Evolutionary conservation across 2,797 vertebrate species (phyloP).

Genomic region (Artibeus lituratus): DNA sequence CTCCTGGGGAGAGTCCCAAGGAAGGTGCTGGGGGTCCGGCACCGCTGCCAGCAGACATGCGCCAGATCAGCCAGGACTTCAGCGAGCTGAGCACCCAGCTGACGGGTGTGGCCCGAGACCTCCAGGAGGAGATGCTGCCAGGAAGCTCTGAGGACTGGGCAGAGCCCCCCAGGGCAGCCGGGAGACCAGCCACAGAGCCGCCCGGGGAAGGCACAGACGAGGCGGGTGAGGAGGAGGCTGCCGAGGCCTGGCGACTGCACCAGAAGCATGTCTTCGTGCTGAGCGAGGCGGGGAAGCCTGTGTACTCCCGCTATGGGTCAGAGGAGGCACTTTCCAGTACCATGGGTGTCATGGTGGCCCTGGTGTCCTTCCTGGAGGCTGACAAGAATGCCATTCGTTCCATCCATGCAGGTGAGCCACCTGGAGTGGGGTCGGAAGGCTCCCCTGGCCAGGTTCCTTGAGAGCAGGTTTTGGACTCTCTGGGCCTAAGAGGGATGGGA

Average conservation of each 20-base stretch:
- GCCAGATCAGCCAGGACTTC: constrained; percentile 86
- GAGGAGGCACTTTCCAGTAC: constrained; percentile 97
- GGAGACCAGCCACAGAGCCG: constrained; percentile 59
- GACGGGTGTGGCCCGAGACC: constrained; percentile 81
- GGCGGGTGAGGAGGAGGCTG: constrained; percentile 90
- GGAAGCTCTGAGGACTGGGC: constrained; percentile 80
- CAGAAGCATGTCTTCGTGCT: constrained; percentile 96
- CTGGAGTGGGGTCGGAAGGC: not conserved
- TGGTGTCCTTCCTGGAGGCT: constrained; percentile 96
- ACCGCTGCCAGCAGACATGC: constrained; percentile 77
- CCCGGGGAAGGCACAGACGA: constrained; percentile 49
- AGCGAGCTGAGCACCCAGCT: constrained; percentile 86
- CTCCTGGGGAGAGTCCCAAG: constrained; percentile 24
- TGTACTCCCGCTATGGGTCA: constrained; percentile 96
- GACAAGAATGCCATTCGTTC: constrained; percentile 95
- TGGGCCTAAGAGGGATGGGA: not conserved
- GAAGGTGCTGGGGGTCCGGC: constrained; percentile 70
- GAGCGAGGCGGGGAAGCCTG: constrained; percentile 97
- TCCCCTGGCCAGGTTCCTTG: not conserved
- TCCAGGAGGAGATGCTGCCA: constrained; percentile 83
- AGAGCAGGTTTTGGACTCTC: not conserved
- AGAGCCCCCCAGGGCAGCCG: constrained; percentile 38
- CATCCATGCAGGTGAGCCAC: constrained; percentile 92
- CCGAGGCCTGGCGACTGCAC: constrained; percentile 92
- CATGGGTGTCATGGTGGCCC: constrained; percentile 98